phyloP scores from a whole-genome alignment of 2,888 invertebrate genomes.

The Leptinotarsa tumamoca region DNA sequence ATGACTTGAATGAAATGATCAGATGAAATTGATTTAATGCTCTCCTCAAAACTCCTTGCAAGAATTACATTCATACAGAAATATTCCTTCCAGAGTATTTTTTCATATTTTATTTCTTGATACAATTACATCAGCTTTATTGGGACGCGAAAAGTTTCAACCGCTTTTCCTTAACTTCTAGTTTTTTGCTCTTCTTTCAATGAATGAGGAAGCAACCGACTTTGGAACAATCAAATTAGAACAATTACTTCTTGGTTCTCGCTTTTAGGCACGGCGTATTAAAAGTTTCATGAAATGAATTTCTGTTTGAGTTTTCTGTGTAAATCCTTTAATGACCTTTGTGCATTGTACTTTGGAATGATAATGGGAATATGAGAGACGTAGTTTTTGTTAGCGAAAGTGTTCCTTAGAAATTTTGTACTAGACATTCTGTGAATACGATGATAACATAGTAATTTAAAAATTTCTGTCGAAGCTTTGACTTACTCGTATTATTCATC shows the following conservation, averaged over 20 bases:
- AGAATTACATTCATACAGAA: too few species aligned
- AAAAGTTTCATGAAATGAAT: not conserved
- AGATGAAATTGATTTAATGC: too few species aligned
- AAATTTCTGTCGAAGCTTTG: too few species aligned
- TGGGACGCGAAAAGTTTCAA: not conserved
- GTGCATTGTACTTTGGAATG: not conserved
- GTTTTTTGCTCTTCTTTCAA: not conserved
- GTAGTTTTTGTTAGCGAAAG: not conserved
- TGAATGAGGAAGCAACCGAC: constrained; percentile 3
- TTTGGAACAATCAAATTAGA: constrained; percentile 11
- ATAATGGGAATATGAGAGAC: not conserved
- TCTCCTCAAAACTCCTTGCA: too few species aligned
- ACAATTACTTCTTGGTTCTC: constrained; percentile 15
- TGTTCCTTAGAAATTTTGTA: not conserved
- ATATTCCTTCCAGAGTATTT: too few species aligned
- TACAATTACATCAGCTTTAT: not conserved
- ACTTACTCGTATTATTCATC: too few species aligned
- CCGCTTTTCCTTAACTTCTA: not conserved
- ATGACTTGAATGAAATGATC: too few species aligned
- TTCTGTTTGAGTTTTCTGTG: not conserved
- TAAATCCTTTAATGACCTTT: not conserved
- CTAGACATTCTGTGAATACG: too few species aligned
- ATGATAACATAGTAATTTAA: too few species aligned
- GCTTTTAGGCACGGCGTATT: not conserved
- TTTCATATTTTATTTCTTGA: not conserved